Evolutionary conservation across 2,113 vertebrate species (phyloP).

Genomic region (Pelmatolapia mariae): DNA sequence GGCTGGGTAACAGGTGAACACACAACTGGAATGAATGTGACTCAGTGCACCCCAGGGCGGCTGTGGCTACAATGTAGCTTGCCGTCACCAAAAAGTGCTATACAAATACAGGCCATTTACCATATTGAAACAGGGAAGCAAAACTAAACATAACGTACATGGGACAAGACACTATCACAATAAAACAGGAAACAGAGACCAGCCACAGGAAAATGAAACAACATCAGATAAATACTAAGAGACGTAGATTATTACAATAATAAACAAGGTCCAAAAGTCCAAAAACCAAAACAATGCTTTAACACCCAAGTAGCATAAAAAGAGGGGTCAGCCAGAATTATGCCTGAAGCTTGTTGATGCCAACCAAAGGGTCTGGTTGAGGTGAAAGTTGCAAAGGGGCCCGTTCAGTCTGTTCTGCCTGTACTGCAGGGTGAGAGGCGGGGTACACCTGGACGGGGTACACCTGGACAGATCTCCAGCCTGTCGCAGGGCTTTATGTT

Average conservation of each 20-base stretch:
- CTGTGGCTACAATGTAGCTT: background rate
- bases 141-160: background rate
- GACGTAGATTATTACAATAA: background rate
- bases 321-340: background rate
- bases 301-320: background rate
- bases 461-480: background rate
- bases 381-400: fast-evolving
- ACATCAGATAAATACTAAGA: background rate
- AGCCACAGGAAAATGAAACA: background rate
- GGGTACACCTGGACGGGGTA: background rate
- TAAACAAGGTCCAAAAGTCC: background rate
- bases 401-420: background rate
- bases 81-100: background rate
- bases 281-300: background rate
- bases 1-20: background rate
- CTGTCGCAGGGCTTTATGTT: background rate
- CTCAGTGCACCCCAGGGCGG: fast-evolving
- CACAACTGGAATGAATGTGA: background rate
- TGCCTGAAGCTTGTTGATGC: background rate
- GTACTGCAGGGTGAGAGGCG: background rate
- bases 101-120: no score
- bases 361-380: background rate
- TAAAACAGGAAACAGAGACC: background rate
- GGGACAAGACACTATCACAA: background rate
- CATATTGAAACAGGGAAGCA: background rate